Percentiles rank a stretch among this genome's conserved stretches.
These are phyloP conservation scores for Drosophila erecta DNA, from an alignment of 1,140 invertebrate species.

Conservation along the genomic window DNA sequence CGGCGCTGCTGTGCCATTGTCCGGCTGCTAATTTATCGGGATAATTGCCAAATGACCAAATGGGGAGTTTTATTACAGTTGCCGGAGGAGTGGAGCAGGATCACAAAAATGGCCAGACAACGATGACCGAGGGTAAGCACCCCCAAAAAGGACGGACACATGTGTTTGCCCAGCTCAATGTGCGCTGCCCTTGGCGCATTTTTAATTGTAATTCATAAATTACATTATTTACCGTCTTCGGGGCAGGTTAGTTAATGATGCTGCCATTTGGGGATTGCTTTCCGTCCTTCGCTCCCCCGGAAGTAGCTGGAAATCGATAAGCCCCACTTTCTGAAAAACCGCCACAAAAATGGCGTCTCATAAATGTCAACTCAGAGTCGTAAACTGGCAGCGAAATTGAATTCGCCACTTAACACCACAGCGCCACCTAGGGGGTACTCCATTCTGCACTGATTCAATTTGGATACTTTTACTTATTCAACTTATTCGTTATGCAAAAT, in stretches of 20 bases:
- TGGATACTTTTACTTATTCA: slow-evolving; percentile 67
- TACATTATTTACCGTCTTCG: slow-evolving; percentile 55
- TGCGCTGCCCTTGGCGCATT: slow-evolving; percentile 38
- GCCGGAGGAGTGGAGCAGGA: slow-evolving; percentile 13
- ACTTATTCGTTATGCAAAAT: slow-evolving; percentile 75
- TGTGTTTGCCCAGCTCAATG: slow-evolving; percentile 19
- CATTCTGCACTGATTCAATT: slow-evolving; percentile 68
- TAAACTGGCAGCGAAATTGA: slow-evolving; percentile 57
- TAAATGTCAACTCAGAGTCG: slow-evolving; percentile 41
- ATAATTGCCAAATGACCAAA: slow-evolving; percentile 78
- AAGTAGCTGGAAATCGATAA: slow-evolving; percentile 37
- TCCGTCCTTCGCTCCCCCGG: not conserved
- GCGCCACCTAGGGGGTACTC: slow-evolving; percentile 19
- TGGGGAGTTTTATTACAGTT: slow-evolving; percentile 73
- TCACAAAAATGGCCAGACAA: slow-evolving; percentile 44
- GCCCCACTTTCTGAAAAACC: not conserved
- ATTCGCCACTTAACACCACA: slow-evolving; percentile 53
- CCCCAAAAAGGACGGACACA: slow-evolving; percentile 33
- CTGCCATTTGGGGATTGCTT: slow-evolving; percentile 34
- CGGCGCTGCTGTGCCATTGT: slow-evolving; percentile 52
- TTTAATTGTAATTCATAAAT: slow-evolving; percentile 78
- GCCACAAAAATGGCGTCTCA: slow-evolving; percentile 44
- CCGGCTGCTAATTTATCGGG: slow-evolving; percentile 75
- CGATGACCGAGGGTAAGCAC: slow-evolving; percentile 7
- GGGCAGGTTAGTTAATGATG: slow-evolving; percentile 51